Conservation (phyloP, 1,140 invertebrate genomes). For the Lepidurus packardi region DNA sequence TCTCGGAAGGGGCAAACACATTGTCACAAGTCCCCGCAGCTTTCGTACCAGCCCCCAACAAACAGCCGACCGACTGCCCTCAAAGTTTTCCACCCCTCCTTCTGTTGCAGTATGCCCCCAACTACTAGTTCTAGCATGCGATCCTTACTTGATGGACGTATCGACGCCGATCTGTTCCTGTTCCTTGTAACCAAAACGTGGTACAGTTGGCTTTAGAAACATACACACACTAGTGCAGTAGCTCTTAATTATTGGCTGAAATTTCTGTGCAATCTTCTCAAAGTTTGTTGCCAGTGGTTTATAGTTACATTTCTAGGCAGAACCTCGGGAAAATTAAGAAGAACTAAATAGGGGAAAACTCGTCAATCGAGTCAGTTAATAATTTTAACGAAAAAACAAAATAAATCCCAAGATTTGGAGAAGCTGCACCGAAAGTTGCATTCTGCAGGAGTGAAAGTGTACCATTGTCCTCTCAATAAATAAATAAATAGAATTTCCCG, state of each 20-base stretch:
- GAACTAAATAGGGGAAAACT: too few species aligned
- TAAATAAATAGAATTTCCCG: too few species aligned
- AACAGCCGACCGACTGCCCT: not conserved
- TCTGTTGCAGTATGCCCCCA: conserved; percentile 4
- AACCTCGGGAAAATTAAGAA: too few species aligned
- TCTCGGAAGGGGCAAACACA: not conserved
- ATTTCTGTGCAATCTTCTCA: too few species aligned
- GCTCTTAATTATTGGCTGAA: too few species aligned
- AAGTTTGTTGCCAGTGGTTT: too few species aligned
- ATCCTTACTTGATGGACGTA: conserved; percentile 8
- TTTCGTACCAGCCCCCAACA: not conserved
- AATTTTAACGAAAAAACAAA: too few species aligned
- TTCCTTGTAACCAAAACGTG: not conserved
- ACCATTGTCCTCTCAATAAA: too few species aligned
- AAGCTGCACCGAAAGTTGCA: not conserved
- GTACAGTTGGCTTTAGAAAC: not conserved
- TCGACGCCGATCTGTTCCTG: not conserved
- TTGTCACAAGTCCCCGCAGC: not conserved
- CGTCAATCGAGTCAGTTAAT: too few species aligned
- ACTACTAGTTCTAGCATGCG: conserved; percentile 17
- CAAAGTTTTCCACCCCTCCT: not conserved
- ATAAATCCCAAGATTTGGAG: too few species aligned
- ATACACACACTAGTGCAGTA: too few species aligned
- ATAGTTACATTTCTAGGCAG: too few species aligned
- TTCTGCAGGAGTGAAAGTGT: not conserved